Evolutionary conservation across 2,888 invertebrate genomes (phyloP).

Genomic region (Drosophila eohydei): DNA sequence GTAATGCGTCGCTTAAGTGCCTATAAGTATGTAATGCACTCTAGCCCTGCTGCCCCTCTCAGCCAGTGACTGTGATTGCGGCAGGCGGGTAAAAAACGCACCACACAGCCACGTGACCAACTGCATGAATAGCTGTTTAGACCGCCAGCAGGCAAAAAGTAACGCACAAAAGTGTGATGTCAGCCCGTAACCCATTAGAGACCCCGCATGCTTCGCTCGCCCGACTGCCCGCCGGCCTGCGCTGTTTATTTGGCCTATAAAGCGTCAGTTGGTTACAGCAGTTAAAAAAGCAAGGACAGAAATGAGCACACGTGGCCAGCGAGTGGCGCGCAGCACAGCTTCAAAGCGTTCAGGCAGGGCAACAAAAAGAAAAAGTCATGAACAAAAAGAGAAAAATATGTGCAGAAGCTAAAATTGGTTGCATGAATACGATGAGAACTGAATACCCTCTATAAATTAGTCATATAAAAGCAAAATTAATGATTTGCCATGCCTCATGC

Average conservation of each 20-base stretch:
- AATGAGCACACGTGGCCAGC: constrained; percentile 60
- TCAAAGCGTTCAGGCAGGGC: constrained; percentile 72
- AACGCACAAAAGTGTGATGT: constrained; percentile 72
- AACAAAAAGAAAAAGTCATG: constrained; percentile 5
- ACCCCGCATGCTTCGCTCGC: constrained; percentile 1
- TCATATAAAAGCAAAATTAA: background rate
- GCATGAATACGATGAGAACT: background rate
- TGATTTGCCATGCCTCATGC: no score
- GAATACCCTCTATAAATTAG: constrained; percentile 18
- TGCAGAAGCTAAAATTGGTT: background rate
- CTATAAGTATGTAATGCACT: constrained; percentile 76
- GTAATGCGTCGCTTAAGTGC: constrained; percentile 73
- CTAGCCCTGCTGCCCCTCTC: constrained; percentile 22
- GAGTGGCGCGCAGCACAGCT: constrained; percentile 52
- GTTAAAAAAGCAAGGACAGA: constrained; percentile 38
- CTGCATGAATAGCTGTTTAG: constrained; percentile 28
- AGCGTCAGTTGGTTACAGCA: constrained; percentile 68
- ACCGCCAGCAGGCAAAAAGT: constrained; percentile 62
- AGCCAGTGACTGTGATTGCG: constrained; percentile 9
- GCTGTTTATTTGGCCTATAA: constrained; percentile 81
- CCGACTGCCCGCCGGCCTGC: constrained; percentile 33
- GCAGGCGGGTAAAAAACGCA: constrained; percentile 13
- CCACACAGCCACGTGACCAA: constrained; percentile 14
- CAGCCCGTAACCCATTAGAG: constrained; percentile 49
- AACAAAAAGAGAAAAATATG: constrained; percentile 11